phyloP scores from a whole-genome alignment of 2,113 vertebrate genomes.

The Actenoides lindsayi region DNA sequence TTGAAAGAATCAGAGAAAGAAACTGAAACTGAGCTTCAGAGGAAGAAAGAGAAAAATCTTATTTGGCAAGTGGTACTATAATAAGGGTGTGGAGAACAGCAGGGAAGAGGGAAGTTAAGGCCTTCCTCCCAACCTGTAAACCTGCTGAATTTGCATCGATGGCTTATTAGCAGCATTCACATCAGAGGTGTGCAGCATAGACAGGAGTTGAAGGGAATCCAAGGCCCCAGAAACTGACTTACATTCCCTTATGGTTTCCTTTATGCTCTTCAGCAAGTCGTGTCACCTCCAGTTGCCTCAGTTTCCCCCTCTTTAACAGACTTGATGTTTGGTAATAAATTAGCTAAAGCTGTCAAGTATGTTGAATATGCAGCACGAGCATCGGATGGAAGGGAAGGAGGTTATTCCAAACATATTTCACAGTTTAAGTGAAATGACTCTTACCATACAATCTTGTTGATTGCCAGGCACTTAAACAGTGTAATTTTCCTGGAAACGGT shows the following conservation, averaged over 20 bases:
- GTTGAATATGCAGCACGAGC: not conserved
- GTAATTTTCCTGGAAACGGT: not conserved
- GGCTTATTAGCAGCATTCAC: not conserved
- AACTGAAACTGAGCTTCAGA: not conserved
- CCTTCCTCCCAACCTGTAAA: not conserved
- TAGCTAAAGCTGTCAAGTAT: not conserved
- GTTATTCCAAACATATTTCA: constrained; percentile 36
- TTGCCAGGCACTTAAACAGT: constrained; percentile 5
- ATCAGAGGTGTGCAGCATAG: fast-evolving
- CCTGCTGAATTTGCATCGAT: not conserved
- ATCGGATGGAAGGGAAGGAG: not conserved
- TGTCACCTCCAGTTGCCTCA: not conserved
- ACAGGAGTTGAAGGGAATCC: not conserved
- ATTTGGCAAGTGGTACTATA: not conserved
- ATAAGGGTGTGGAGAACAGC: not conserved
- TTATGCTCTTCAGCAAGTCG: not conserved
- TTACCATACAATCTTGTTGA: constrained; percentile 34
- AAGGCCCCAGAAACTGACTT: not conserved
- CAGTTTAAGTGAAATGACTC: not conserved
- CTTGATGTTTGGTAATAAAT: not conserved
- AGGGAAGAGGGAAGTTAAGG: not conserved
- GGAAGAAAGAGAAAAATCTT: not conserved
- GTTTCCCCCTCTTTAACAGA: not conserved
- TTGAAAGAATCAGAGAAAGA: not conserved
- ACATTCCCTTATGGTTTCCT: not conserved